A percentile compares a stretch with the other conserved stretches of the same genome.
phyloP scores from a whole-genome alignment of 2,888 invertebrate genomes.

The Drosophila conformis region DNA sequence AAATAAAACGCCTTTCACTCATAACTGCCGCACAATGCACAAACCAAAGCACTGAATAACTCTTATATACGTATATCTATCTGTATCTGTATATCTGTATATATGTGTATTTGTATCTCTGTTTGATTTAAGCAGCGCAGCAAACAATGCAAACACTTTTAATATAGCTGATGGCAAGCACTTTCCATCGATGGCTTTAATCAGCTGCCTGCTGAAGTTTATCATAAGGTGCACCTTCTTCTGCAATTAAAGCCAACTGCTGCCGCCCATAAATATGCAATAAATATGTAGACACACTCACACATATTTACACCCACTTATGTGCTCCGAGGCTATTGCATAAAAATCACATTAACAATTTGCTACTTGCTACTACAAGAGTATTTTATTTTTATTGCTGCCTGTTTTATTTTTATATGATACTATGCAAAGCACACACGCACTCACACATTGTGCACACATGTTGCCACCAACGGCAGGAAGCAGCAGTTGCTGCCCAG shows the following conservation, averaged over 20 bases:
- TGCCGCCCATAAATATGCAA: slow-evolving; percentile 69
- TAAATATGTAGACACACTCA: slow-evolving; percentile 45
- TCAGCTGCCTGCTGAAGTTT: slow-evolving; percentile 15
- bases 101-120: slow-evolving; percentile 16
- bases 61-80: slow-evolving; percentile 12
- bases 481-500: slow-evolving; percentile 25
- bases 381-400: slow-evolving; percentile 82
- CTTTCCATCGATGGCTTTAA: slow-evolving; percentile 60
- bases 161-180: slow-evolving; percentile 63
- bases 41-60: slow-evolving; percentile 48
- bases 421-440: slow-evolving; percentile 61
- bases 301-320: slow-evolving; percentile 1
- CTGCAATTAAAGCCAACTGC: slow-evolving; percentile 70
- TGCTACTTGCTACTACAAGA: slow-evolving; percentile 76
- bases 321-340: slow-evolving; percentile 58
- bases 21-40: slow-evolving; percentile 71
- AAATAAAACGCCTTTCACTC: slow-evolving; percentile 80
- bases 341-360: slow-evolving; percentile 82
- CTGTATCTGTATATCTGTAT: slow-evolving; percentile 8
- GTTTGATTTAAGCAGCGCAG: slow-evolving; percentile 48
- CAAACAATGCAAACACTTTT: slow-evolving; percentile 64
- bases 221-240: slow-evolving; percentile 36
- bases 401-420: slow-evolving; percentile 79
- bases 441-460: slow-evolving; percentile 59
- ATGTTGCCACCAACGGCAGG: slow-evolving; percentile 67